Base-by-base conservation (phyloP, 2,797 vertebrate species). In the Dermochelys coriacea region DNA sequence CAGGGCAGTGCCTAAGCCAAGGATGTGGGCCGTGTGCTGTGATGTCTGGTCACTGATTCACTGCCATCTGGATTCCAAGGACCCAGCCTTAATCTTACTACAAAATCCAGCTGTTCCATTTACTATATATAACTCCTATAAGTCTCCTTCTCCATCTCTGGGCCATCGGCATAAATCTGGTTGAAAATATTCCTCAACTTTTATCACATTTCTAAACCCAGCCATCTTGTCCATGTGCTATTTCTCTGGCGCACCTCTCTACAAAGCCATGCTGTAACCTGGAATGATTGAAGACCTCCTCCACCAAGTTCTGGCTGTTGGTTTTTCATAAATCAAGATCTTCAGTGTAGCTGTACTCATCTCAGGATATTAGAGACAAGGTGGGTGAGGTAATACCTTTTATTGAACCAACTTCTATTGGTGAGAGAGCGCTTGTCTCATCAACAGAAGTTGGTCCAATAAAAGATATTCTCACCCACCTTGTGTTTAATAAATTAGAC, bases 401-500 rank as follows among this genome's bases (percentile, higher is more conserved):
- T 37, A 68, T 37, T 41, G 37, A 37, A 23, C n/a, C 68, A 71
- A 25, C n/a, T 37, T 71, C 68, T 7, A 21, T 12, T 37, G 68
- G 19, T 71, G 64, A 41, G 64, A 68, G n/a, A 71, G n/a, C 21
- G n/a, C 19, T 12, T 41, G 19, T 37, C 37, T 71, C 64, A 41
- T 37, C n/a, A 71, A 41, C 19, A 71, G 34, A 68, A 41, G 11
- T 12, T 23, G 19, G 21, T 71, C 37, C 37, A 71, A 11, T 71
- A 71, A 41, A 71, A 41, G 37, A 37, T 71, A 71, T 71, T 71
- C 64, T 71, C 64, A 71, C 37, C 21, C 19, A 71, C 37, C n/a
- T 23, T 86, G 64, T 89, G 81, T 54, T 92, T 91, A 80, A 41
- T 71, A 41, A 68, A 50, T 77, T 29, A 71, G 92, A 23, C 79